These are phyloP conservation scores for Cepaea hortensis DNA, from an alignment of 2,888 invertebrate species.

Conservation along the genomic window DNA sequence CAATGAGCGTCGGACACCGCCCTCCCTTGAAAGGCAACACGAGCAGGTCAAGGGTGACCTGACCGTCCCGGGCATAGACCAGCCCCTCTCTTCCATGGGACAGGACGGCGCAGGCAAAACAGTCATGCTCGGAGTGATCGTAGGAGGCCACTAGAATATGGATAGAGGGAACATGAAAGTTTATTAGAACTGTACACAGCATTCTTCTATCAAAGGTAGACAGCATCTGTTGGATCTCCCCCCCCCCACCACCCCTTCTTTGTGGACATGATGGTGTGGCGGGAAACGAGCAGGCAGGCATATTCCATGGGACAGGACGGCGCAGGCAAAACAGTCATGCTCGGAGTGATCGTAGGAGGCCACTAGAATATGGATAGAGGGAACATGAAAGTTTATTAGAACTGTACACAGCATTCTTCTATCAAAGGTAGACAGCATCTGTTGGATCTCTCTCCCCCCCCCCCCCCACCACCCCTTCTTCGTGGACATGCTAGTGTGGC, in stretches of 20 bases:
- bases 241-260: too few species aligned
- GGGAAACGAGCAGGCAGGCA: too few species aligned
- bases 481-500: too few species aligned
- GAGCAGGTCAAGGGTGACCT: slow-evolving; percentile 87
- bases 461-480: too few species aligned
- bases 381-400: too few species aligned
- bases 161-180: too few species aligned
- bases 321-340: slow-evolving; percentile 88
- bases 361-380: slow-evolving; percentile 77
- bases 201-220: not conserved
- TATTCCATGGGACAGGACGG: slow-evolving; percentile 92
- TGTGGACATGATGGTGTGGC: too few species aligned
- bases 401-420: too few species aligned
- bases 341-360: slow-evolving; percentile 88
- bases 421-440: too few species aligned
- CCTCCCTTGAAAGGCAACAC: slow-evolving; percentile 81
- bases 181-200: not conserved
- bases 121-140: slow-evolving; percentile 90
- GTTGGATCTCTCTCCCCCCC: too few species aligned
- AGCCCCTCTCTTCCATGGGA: slow-evolving; percentile 91
- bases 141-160: slow-evolving; percentile 81
- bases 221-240: too few species aligned
- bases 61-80: slow-evolving; percentile 89
- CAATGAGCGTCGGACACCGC: slow-evolving; percentile 89
- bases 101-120: slow-evolving; percentile 88